Evolutionary conservation across 2,888 invertebrate genomes (phyloP), one percentile per base, ranked within the genome.

Genomic region (Entomobrya multifasciata): DNA sequence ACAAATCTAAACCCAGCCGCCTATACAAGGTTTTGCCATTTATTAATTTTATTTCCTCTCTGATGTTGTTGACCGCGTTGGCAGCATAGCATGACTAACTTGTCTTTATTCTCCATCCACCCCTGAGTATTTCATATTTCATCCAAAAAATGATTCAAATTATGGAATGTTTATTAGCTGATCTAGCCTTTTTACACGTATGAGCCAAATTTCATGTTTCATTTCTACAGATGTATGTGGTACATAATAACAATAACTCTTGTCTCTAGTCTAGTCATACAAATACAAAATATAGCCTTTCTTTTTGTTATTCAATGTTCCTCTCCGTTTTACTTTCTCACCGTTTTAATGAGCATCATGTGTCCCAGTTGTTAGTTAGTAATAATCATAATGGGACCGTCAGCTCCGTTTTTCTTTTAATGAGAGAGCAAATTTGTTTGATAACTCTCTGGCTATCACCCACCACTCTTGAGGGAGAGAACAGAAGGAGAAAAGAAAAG

Each of bases 371-470:
- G 1, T 36, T 47, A 36, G 30, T 36, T 55, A 5, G 74, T 30
- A 55, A 76, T 74, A 47, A 76, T 36, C 17, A 44, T 62, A 78
- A 78, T 77, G 62, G 41, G 30, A 25, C 47, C 22, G 41, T 47
- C 78, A 27, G 20, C 5, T 20, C 47, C 8, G 8, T 76, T 27
- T 55, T 76, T 30, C 74, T 52, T 20, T 76, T 76, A 76, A 76
- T 76, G 52, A 76, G 74, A 20, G 36, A 17, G 36, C n/a, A 76
- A 76, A 55, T 76, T 76, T 30, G 55, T 30, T 36, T 55, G 74
- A 70, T 49, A 70, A 20, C 67, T 67, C 36, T 41, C 13, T 22
- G 20, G 11, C 11, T 41, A 15, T 22, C 30, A 55, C 47, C 10
- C n/a, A n/a, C 1, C 65, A 36, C 41, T 55, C 25, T 55, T 36